A percentile compares a stretch with the other conserved stretches of the same genome.
phyloP scores from a whole-genome alignment of 2,797 vertebrate species.

The Pelobates cultripes region DNA sequence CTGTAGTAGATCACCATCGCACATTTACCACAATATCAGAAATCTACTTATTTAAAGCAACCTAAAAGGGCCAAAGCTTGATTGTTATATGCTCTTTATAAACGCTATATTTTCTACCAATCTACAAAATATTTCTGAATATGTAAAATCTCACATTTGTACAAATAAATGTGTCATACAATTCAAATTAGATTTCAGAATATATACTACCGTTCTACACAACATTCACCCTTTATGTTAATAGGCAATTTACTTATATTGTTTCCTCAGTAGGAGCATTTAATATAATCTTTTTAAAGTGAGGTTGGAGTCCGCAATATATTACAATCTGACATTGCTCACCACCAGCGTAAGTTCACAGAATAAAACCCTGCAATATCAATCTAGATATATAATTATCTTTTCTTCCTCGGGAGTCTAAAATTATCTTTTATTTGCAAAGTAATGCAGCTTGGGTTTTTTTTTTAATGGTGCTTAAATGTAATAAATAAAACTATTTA shows the following conservation, averaged over 20 bases:
- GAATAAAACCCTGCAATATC: neutral
- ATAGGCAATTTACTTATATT: neutral
- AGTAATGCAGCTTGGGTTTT: neutral
- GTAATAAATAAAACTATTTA: neutral
- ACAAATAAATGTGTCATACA: neutral
- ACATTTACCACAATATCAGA: no score
- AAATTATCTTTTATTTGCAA: neutral
- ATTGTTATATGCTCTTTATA: no score
- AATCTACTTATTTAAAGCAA: no score
- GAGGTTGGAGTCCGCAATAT: neutral
- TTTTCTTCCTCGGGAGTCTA: neutral
- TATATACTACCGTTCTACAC: neutral
- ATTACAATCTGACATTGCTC: neutral
- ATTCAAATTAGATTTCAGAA: neutral
- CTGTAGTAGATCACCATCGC: no score
- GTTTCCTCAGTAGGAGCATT: neutral
- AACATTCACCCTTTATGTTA: neutral
- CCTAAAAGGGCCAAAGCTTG: no score
- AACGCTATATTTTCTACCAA: no score
- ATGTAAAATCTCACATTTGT: neutral
- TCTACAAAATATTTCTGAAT: neutral
- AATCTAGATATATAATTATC: neutral
- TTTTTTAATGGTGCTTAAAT: neutral
- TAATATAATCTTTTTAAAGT: constrained; percentile 1
- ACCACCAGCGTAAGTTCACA: neutral